phyloP scores from a whole-genome alignment of 2,113 vertebrate species.

The Philantomba maxwellii region DNA sequence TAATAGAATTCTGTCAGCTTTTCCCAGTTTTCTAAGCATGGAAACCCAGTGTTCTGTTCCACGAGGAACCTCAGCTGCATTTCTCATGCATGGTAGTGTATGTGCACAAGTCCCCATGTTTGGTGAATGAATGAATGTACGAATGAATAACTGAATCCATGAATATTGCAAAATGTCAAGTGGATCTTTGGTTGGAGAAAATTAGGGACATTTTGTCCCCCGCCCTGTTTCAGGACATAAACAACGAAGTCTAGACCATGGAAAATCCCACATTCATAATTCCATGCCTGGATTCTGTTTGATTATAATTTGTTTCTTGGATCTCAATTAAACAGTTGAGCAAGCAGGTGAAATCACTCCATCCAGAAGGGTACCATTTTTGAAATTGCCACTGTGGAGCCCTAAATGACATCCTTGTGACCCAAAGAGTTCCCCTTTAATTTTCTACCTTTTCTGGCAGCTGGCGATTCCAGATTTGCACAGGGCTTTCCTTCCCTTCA shows the following conservation, averaged over 20 bases:
- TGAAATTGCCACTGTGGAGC: background rate
- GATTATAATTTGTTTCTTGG: constrained; percentile 35
- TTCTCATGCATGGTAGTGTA: background rate
- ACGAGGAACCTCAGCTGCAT: background rate
- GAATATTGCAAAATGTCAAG: background rate
- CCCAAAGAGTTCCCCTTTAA: background rate
- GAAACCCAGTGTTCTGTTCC: background rate
- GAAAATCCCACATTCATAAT: constrained; percentile 13
- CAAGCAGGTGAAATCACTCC: constrained; percentile 15
- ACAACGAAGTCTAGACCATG: background rate
- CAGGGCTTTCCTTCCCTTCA: background rate
- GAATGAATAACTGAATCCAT: background rate
- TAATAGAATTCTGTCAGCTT: background rate
- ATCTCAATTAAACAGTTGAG: constrained; percentile 31
- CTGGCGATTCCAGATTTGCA: background rate
- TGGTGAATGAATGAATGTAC: background rate
- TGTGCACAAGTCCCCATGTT: background rate
- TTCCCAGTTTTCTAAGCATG: background rate
- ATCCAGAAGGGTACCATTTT: constrained; percentile 9
- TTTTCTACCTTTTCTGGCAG: background rate
- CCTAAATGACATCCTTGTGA: constrained; percentile 22
- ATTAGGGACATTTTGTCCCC: background rate
- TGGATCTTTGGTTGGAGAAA: background rate
- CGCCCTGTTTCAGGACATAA: background rate
- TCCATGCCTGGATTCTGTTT: background rate